Conservation (phyloP, 2,113 vertebrate genomes). For the Dromas ardeola region DNA sequence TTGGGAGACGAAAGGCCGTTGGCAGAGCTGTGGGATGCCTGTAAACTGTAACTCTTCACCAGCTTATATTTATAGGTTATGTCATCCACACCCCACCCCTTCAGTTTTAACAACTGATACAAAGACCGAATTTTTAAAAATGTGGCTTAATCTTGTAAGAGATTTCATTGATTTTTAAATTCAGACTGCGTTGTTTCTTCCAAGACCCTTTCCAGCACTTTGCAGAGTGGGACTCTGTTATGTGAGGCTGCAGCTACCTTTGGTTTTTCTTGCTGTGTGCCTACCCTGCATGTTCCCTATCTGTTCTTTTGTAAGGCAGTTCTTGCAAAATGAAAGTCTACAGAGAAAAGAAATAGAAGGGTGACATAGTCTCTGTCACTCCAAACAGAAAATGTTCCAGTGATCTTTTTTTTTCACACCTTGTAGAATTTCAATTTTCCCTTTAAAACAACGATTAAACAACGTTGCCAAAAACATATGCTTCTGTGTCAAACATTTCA, state of each 20-base stretch:
- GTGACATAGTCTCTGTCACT: conserved; percentile 52
- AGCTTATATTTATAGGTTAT: neutral
- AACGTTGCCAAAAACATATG: conserved; percentile 78
- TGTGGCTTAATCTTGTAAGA: neutral
- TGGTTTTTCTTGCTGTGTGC: neutral
- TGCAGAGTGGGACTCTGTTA: neutral
- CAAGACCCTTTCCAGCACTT: neutral
- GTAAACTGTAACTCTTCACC: neutral
- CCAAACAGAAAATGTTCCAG: conserved; percentile 60
- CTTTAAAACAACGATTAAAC: conserved; percentile 77
- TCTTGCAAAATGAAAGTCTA: conserved; percentile 65
- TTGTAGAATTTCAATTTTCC: conserved; percentile 77
- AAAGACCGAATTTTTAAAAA: neutral
- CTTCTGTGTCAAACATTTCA: conserved; percentile 78
- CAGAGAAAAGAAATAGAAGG: conserved; percentile 57
- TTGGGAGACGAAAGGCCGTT: neutral
- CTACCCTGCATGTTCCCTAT: neutral
- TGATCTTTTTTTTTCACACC: conserved; percentile 71
- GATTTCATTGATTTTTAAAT: neutral
- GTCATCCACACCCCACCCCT: neutral
- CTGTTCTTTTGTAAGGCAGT: conserved; percentile 34
- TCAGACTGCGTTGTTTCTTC: neutral
- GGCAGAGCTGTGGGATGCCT: neutral
- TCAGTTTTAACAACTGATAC: neutral
- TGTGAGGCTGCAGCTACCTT: neutral